Percentiles rank a stretch among this genome's conserved stretches.
Conservation (phyloP, 1,140 invertebrate species). For the Steinernema feltiae region DNA sequence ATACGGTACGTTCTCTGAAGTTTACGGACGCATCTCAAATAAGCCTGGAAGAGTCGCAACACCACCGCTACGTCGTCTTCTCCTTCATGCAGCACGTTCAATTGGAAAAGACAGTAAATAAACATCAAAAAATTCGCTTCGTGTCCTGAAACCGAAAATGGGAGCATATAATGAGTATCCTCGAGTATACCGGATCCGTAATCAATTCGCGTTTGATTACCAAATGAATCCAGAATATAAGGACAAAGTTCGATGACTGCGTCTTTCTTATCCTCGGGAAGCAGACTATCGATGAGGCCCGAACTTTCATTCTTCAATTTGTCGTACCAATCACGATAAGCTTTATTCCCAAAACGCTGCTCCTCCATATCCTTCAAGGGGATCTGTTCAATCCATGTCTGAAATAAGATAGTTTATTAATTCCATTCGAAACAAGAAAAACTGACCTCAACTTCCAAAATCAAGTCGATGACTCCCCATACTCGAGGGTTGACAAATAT, state of each 20-base stretch:
- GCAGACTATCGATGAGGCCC: constrained; percentile 65
- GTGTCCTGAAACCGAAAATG: constrained; percentile 66
- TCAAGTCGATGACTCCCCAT: constrained; percentile 18
- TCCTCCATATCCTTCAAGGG: constrained; percentile 50
- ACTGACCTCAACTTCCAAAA: neutral
- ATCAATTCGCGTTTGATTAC: constrained; percentile 92
- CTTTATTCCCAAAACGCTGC: constrained; percentile 67
- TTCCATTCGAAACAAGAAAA: neutral
- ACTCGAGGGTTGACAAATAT: neutral
- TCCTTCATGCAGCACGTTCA: constrained; percentile 69
- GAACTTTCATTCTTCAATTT: constrained; percentile 71
- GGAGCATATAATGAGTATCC: constrained; percentile 11
- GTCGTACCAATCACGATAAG: constrained; percentile 79
- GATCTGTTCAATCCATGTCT: constrained; percentile 48
- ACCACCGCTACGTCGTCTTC: constrained; percentile 63
- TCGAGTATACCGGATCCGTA: constrained; percentile 78
- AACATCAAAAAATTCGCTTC: constrained; percentile 95
- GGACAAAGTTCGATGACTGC: constrained; percentile 75
- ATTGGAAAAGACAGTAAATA: constrained; percentile 85
- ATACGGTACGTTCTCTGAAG: constrained; percentile 86
- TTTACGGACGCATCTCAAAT: constrained; percentile 75
- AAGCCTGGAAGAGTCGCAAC: constrained; percentile 59
- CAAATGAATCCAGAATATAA: constrained; percentile 87
- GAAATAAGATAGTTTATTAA: constrained; percentile 30
- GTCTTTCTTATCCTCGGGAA: constrained; percentile 67